Evolutionary conservation across 2,113 vertebrate species (phyloP).

Genomic region (Chionis minor): DNA sequence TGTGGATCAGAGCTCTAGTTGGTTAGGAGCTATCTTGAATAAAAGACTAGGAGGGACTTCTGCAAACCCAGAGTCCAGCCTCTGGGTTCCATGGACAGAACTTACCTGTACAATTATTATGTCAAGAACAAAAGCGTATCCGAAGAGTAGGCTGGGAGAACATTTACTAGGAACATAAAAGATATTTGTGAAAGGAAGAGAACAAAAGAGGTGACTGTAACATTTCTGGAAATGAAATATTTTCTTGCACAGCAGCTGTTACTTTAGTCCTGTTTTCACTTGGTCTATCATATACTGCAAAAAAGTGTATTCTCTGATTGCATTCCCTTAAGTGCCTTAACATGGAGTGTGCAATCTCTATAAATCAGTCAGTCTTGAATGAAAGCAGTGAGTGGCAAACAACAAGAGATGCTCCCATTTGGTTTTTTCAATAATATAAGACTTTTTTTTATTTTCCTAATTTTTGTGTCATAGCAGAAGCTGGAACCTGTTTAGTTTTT

Average conservation of each 20-base stretch:
- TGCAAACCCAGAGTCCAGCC: background rate
- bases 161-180: background rate
- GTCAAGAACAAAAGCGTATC: background rate
- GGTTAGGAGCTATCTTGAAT: background rate
- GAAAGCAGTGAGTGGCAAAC: background rate
- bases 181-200: background rate
- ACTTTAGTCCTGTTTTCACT: background rate
- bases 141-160: background rate
- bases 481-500: background rate
- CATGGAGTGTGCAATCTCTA: background rate
- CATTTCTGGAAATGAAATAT: background rate
- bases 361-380: background rate
- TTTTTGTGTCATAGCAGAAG: background rate
- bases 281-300: background rate
- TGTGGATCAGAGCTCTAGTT: background rate
- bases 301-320: background rate
- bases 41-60: background rate
- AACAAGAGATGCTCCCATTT: background rate
- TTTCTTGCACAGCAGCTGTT: background rate
- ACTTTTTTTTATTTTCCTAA: background rate
- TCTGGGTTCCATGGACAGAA: background rate
- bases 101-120: background rate
- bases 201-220: background rate
- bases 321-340: background rate
- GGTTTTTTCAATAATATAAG: background rate